Conservation (phyloP, 2,797 vertebrate genomes). For the Apodemus agrarius region DNA sequence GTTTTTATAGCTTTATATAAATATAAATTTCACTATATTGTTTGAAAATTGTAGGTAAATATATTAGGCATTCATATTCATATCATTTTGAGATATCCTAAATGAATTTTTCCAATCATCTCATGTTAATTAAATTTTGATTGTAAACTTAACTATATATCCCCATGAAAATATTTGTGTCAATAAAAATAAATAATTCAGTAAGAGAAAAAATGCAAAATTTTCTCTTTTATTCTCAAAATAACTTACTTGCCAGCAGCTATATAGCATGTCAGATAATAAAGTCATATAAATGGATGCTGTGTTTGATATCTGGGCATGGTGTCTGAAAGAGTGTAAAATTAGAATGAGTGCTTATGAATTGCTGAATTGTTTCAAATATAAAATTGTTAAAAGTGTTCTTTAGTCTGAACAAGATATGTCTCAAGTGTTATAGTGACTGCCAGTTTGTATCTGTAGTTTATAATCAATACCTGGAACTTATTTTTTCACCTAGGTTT, state of each 20-base stretch:
- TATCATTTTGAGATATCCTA: neutral
- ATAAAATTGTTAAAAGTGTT: neutral
- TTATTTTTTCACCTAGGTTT: neutral
- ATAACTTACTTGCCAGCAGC: neutral
- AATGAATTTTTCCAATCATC: neutral
- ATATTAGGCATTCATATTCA: neutral
- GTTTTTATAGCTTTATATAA: neutral
- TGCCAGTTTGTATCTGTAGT: neutral
- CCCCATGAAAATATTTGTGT: neutral
- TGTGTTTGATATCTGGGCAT: neutral
- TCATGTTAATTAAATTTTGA: neutral
- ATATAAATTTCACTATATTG: neutral
- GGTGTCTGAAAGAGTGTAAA: neutral
- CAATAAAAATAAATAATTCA: constrained; percentile 54
- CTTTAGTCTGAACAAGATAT: constrained; percentile 3
- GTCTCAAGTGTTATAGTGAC: neutral
- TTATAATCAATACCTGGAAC: constrained; percentile 29
- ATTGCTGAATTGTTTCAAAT: constrained; percentile 18
- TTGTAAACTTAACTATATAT: neutral
- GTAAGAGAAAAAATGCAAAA: too few relatives aligned
- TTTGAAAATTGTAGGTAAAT: constrained; percentile 3
- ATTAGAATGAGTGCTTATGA: neutral
- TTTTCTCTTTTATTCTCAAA: neutral
- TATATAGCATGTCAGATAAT: neutral
- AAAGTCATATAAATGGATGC: neutral